These are phyloP conservation scores for Panthera leo DNA, from an alignment of 2,113 vertebrate species.

Conservation along the genomic window DNA sequence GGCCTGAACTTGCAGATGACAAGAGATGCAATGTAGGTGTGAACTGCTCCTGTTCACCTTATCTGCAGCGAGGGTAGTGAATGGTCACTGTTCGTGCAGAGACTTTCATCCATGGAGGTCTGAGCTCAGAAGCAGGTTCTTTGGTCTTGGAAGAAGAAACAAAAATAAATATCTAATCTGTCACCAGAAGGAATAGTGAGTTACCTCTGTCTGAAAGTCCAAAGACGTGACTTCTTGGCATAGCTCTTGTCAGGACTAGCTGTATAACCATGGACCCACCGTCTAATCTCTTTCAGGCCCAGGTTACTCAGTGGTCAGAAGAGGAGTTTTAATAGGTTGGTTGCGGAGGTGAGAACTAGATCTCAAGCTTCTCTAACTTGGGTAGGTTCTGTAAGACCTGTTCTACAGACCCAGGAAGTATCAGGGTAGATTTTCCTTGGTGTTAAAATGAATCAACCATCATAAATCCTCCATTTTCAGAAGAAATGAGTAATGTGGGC, in stretches of 20 bases:
- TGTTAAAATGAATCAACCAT: neutral
- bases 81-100: neutral
- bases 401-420: neutral
- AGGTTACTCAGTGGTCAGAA: neutral
- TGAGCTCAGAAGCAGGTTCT: neutral
- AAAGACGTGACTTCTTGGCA: neutral
- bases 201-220: neutral
- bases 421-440: neutral
- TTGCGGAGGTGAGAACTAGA: neutral
- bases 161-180: neutral
- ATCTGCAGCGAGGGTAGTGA: neutral
- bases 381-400: neutral
- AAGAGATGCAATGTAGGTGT: neutral
- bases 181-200: neutral
- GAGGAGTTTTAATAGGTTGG: neutral
- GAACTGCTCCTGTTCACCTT: neutral
- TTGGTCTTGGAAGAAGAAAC: neutral
- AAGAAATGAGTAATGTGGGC: neutral
- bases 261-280: neutral
- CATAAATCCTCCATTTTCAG: neutral
- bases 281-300: neutral
- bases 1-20: neutral
- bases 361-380: neutral
- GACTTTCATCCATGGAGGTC: neutral
- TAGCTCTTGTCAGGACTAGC: neutral